These are phyloP conservation scores for Cervus canadensis DNA, from an alignment of 2,113 vertebrate genomes.

Conservation along the genomic window DNA sequence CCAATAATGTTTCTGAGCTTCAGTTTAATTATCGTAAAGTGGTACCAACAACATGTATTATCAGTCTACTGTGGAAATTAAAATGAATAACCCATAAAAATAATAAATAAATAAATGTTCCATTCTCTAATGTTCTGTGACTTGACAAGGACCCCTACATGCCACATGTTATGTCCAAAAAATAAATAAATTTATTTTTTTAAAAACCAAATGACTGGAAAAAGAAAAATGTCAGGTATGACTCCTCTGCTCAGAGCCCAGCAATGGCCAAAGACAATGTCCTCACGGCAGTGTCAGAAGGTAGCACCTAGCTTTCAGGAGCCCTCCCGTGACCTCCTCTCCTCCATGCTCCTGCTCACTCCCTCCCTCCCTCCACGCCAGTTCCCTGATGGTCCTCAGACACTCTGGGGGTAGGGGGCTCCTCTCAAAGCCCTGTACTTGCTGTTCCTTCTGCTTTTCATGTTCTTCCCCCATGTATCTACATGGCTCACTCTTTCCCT, in stretches of 20 bases:
- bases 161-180: not conserved
- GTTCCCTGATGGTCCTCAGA: not conserved
- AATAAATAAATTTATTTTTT: not conserved
- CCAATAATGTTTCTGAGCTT: not conserved
- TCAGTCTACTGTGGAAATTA: not conserved
- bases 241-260: not conserved
- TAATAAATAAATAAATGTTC: not conserved
- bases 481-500: not conserved
- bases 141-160: not conserved
- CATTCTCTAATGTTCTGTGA: not conserved
- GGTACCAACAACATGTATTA: not conserved
- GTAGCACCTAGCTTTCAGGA: not conserved
- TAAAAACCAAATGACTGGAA: not conserved
- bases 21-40: not conserved
- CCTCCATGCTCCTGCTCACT: not conserved
- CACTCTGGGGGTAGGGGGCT: too few species aligned
- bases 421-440: not conserved
- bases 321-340: not conserved
- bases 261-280: not conserved
- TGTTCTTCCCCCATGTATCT: not conserved
- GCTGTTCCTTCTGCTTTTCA: not conserved
- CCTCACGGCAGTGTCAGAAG: not conserved
- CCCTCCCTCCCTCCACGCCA: not conserved
- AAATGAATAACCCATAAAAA: not conserved
- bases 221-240: not conserved